Evolutionary conservation across 2,113 vertebrate species (phyloP), one percentile per base, ranked within the genome.

Genomic region (Gnathochromis pfefferi): DNA sequence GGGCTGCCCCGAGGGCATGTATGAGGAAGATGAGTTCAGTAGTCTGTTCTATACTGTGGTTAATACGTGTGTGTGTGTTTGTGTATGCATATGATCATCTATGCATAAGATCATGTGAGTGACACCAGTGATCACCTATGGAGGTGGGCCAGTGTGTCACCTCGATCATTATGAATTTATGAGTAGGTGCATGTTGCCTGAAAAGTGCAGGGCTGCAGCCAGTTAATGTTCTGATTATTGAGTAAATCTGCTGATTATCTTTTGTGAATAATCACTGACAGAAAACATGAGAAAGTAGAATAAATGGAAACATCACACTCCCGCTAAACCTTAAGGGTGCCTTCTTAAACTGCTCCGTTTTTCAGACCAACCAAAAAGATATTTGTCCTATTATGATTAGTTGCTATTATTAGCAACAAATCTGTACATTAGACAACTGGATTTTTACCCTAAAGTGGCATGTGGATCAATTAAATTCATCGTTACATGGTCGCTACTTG

Each of bases 81-180:
- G 40, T 65, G 53, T 55, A 21, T 63, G 57, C 79, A 63, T 51
- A 10, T 51, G 80, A 17, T 86, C 83, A 88, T 80, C 78, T 87
- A 87, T 80, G 85, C 81, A 6, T 83, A 7, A 3, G 14, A 47
- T 85, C 2, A 2, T 14, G 73, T 88, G 88, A 92, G 47, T 92
- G 89, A 88, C 89, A 91, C 23, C 31, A 53, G 60, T 70, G 83
- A 80, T 85, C 75, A 93, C 88, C 81, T 82, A 16, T 55, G 35
- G 4, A 13, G 33, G 45, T 5, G 19, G 58, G 57, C 73, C 26
- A 3, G 16, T 78, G 45, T 31, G 70, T 28, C 70, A 49, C 26
- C 45, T 31, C 2, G 16, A 51, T 78, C 16, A 51, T 49, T 78
- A n/a, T 49, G 42, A 28, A 49, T 78, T 31, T 12, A 31, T 78